A percentile compares a stretch with the other conserved stretches of the same genome.
Evolutionary conservation across 2,113 vertebrate genomes (phyloP).

Genomic region (Ploceus nigricollis): DNA sequence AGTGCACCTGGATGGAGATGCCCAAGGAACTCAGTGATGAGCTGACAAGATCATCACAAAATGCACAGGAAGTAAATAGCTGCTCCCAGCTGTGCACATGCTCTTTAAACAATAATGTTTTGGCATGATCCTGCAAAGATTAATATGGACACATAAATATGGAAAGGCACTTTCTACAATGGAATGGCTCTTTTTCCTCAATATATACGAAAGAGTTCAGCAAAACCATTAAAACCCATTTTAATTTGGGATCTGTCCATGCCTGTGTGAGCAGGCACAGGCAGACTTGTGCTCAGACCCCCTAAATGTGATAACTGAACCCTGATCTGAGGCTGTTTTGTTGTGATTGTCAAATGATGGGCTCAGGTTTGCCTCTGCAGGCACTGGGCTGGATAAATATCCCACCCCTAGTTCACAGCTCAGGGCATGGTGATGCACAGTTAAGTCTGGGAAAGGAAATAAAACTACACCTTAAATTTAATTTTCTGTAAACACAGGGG

Average conservation of each 20-base stretch:
- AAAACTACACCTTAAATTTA: neutral
- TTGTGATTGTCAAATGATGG: neutral
- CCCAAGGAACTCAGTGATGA: neutral
- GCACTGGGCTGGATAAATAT: neutral
- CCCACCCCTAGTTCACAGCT: neutral
- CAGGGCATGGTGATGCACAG: neutral
- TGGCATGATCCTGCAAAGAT: neutral
- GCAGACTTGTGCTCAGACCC: neutral
- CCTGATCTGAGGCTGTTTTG: neutral
- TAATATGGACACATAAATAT: neutral
- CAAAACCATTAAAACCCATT: neutral
- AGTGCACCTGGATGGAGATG: conserved; percentile 7
- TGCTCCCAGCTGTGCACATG: neutral
- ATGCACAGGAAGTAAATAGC: neutral
- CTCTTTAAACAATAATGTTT: neutral
- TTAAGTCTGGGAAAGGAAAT: neutral
- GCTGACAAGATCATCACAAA: neutral
- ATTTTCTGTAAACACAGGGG: neutral
- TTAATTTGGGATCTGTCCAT: neutral
- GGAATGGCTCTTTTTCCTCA: neutral
- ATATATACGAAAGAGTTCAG: neutral
- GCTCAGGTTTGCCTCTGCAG: neutral
- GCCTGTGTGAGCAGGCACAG: neutral
- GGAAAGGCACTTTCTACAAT: neutral
- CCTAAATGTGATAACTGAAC: neutral